phyloP scores from a whole-genome alignment of 2,888 invertebrate genomes.

The Cantharis lateralis region DNA sequence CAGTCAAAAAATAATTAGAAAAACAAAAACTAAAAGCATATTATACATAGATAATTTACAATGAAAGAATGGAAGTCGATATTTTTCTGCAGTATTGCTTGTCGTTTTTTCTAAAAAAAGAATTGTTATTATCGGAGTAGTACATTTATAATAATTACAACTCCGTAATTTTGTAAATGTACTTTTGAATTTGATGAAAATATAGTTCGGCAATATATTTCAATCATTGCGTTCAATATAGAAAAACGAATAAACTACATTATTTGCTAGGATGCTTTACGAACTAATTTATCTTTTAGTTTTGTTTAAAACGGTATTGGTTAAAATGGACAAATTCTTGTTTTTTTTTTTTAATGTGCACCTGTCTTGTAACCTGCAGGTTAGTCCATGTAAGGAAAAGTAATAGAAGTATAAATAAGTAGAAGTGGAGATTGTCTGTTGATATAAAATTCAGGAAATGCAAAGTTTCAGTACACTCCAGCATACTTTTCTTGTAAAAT shows the following conservation, averaged over 20 bases:
- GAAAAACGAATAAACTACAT: neutral
- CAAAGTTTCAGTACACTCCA: neutral
- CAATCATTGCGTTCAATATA: neutral
- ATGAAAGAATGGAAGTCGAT: neutral
- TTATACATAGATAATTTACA: neutral
- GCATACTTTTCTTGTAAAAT: neutral
- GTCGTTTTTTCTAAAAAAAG: neutral
- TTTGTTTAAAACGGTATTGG: neutral
- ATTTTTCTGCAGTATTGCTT: neutral
- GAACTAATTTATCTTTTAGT: neutral
- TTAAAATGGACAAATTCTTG: neutral
- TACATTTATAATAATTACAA: neutral
- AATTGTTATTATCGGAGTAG: neutral
- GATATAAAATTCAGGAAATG: neutral
- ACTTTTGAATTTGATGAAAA: neutral
- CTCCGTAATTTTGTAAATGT: neutral
- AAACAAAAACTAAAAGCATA: neutral
- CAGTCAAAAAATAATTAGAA: neutral
- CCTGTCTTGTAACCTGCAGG: too few species aligned
- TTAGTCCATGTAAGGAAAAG: too few species aligned
- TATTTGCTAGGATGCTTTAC: neutral
- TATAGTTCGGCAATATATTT: neutral
- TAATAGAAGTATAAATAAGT: too few species aligned
- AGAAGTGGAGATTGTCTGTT: too few species aligned
- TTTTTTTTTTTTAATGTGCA: neutral